These are phyloP conservation scores for Tragelaphus buxtoni DNA, from an alignment of 2,113 vertebrate genomes.

Conservation along the genomic window DNA sequence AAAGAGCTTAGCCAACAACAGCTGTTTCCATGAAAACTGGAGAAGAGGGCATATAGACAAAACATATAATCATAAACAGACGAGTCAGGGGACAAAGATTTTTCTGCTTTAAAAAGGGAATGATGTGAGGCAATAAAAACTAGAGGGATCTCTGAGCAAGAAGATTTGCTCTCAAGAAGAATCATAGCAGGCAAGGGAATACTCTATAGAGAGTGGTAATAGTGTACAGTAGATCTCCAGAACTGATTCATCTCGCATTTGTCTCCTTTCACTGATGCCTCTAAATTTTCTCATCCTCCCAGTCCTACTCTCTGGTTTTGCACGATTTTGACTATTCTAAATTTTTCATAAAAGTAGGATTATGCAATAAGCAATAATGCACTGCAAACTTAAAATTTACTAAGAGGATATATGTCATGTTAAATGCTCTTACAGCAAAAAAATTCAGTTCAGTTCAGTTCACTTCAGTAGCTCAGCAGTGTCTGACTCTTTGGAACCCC, in stretches of 20 bases:
- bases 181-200: background rate
- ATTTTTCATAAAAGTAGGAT: background rate
- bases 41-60: background rate
- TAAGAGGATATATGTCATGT: background rate
- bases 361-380: background rate
- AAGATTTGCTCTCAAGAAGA: background rate
- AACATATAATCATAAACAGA: background rate
- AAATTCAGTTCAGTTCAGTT: background rate
- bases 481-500: background rate
- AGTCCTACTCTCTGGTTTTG: background rate
- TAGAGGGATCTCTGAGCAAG: background rate
- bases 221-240: background rate
- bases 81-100: background rate
- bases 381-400: background rate
- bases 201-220: background rate
- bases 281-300: background rate
- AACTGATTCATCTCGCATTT: background rate
- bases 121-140: background rate
- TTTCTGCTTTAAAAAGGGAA: background rate
- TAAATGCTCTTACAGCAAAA: background rate
- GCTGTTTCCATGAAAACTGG: conserved; percentile 24
- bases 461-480: background rate
- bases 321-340: background rate
- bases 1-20: conserved; percentile 32
- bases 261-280: background rate